Conservation (phyloP, 2,888 invertebrate species). For the Dascillus cervinus region DNA sequence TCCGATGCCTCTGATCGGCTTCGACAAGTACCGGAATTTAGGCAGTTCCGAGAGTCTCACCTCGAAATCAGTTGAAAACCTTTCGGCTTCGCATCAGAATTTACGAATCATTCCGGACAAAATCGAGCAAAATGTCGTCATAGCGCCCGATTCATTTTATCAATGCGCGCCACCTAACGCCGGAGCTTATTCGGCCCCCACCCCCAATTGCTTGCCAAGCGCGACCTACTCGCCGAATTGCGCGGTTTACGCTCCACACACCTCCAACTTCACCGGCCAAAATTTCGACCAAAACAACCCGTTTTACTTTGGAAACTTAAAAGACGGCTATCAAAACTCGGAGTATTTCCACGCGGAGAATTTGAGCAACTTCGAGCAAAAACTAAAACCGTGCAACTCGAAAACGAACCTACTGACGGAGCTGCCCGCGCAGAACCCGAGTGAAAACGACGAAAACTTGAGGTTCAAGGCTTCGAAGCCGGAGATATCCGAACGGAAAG, state of each 20-base stretch:
- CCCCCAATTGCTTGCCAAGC: slow-evolving; percentile 9
- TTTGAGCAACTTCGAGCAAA: slow-evolving; percentile 14
- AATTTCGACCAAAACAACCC: slow-evolving; percentile 19
- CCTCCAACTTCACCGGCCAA: slow-evolving; percentile 2
- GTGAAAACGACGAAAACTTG: slow-evolving; percentile 36
- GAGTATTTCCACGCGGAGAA: slow-evolving; percentile 32
- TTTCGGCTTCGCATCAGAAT: slow-evolving; percentile 25
- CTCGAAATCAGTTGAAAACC: slow-evolving; percentile 25
- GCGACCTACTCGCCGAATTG: too few species aligned
- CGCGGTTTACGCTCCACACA: too few species aligned
- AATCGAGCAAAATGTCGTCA: slow-evolving; percentile 7
- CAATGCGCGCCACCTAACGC: slow-evolving; percentile 7
- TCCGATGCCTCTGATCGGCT: slow-evolving; percentile 40
- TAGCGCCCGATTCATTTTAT: slow-evolving; percentile 10
- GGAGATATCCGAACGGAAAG: slow-evolving; percentile 10
- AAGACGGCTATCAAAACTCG: slow-evolving; percentile 15
- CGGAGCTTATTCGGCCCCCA: slow-evolving; percentile 15
- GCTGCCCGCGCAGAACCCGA: slow-evolving; percentile 15
- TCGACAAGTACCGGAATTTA: slow-evolving; percentile 39
- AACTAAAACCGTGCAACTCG: slow-evolving; percentile 14
- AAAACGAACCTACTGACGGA: slow-evolving; percentile 14
- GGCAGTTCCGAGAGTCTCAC: slow-evolving; percentile 35
- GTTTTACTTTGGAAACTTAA: slow-evolving; percentile 33
- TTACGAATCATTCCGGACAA: slow-evolving; percentile 22
- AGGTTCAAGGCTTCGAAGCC: slow-evolving; percentile 24